These are phyloP conservation scores for Crotalus viridis DNA, from an alignment of 2,113 vertebrate species.

Conservation along the genomic window DNA sequence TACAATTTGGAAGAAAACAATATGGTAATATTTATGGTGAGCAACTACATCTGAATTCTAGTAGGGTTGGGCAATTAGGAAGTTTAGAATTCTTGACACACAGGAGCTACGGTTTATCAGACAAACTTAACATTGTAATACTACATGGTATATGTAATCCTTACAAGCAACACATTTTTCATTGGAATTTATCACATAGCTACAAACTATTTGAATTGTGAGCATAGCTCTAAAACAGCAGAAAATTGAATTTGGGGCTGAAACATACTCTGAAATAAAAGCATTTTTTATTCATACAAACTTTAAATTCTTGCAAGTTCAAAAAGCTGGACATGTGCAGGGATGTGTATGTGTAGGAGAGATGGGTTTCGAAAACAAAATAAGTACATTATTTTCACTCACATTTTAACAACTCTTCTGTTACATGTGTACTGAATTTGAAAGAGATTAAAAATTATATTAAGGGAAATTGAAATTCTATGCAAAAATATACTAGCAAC, in stretches of 20 bases:
- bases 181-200: background rate
- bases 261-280: background rate
- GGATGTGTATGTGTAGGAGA: background rate
- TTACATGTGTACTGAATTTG: background rate
- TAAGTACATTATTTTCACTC: background rate
- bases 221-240: background rate
- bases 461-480: background rate
- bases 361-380: background rate
- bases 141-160: background rate
- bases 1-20: background rate
- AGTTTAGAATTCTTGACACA: background rate
- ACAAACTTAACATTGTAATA: background rate
- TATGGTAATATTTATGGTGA: background rate
- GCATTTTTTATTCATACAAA: background rate
- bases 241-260: background rate
- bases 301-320: background rate
- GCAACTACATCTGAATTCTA: background rate
- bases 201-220: background rate
- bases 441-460: background rate
- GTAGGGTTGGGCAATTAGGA: background rate
- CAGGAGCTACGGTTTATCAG: background rate
- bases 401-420: background rate
- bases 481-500: background rate
- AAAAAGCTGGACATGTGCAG: background rate
- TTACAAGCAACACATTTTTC: background rate